Percentiles rank a stretch among this genome's conserved stretches.
phyloP scores from a whole-genome alignment of 2,888 invertebrate species.

The Rutpela maculata region DNA sequence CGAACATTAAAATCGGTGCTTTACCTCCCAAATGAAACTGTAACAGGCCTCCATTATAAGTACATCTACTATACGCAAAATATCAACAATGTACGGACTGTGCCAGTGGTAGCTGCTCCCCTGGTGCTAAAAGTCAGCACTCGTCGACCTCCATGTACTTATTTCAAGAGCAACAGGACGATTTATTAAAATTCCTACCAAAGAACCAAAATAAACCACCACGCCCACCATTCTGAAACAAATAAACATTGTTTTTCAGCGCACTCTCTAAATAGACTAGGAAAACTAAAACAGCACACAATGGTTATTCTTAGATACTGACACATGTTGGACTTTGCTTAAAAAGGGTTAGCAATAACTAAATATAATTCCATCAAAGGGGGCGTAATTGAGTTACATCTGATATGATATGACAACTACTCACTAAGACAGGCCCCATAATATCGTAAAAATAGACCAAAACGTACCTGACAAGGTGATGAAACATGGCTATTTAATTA shows the following conservation, averaged over 20 bases:
- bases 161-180: not conserved
- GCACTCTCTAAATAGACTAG: not conserved
- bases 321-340: not conserved
- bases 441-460: not conserved
- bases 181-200: not conserved
- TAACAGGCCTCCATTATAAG: no score
- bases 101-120: no score
- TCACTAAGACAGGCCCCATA: not conserved
- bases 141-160: not conserved
- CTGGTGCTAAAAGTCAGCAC: no score
- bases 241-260: constrained; percentile 1
- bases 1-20: no score
- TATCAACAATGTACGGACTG: no score
- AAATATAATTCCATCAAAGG: not conserved
- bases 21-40: no score
- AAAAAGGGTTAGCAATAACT: constrained; percentile 6
- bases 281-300: not conserved
- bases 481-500: not conserved
- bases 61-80: no score
- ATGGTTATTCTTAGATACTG: not conserved
- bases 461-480: not conserved
- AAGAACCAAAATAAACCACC: not conserved
- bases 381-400: not conserved
- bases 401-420: not conserved
- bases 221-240: not conserved